Evolutionary conservation across 2,113 vertebrate genomes (phyloP).

Genomic region (Salvelinus alpinus): DNA sequence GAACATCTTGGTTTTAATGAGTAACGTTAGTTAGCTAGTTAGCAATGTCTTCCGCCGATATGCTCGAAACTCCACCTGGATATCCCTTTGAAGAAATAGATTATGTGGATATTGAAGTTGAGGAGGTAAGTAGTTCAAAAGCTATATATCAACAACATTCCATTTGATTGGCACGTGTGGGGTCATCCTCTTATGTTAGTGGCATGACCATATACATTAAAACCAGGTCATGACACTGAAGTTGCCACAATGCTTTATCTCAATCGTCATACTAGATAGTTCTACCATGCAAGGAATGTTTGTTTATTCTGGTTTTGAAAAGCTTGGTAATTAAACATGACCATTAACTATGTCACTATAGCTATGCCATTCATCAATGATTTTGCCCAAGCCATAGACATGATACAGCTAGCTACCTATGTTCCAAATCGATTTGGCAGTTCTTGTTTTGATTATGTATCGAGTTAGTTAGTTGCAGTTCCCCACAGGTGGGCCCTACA

Average conservation of each 20-base stretch:
- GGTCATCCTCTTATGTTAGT: background rate
- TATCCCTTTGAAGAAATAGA: conserved; percentile 97
- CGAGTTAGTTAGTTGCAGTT: background rate
- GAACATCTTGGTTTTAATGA: conserved; percentile 39
- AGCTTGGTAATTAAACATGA: too few species aligned
- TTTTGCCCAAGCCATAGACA: too few species aligned
- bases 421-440: too few species aligned
- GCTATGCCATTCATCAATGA: too few species aligned
- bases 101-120: conserved; percentile 93
- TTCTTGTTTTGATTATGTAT: too few species aligned
- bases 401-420: too few species aligned
- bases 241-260: background rate
- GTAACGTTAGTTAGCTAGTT: conserved; percentile 55
- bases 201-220: background rate
- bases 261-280: too few species aligned
- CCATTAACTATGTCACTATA: too few species aligned
- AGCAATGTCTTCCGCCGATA: conserved; percentile 85
- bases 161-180: background rate
- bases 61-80: conserved; percentile 90
- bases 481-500: background rate
- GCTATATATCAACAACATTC: background rate
- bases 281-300: too few species aligned
- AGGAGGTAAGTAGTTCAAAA: conserved; percentile 81
- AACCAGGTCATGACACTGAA: too few species aligned
- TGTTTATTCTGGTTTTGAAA: too few species aligned